phyloP scores from a whole-genome alignment of 1,140 invertebrate species.

The Zaprionus tsacasi region DNA sequence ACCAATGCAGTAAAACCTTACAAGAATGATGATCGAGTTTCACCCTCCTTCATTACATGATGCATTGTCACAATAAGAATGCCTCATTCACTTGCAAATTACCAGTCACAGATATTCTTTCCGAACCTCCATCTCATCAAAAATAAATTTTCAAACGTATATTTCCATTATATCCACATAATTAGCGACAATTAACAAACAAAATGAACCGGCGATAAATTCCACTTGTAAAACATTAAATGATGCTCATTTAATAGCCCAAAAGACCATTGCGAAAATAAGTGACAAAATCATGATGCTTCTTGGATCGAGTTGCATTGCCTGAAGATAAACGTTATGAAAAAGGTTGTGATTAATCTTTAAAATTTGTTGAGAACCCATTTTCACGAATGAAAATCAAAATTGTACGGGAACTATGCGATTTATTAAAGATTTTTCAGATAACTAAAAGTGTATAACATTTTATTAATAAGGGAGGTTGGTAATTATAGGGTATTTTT shows the following conservation, averaged over 20 bases:
- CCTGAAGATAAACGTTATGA: neutral
- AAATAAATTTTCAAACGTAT: neutral
- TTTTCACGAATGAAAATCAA: neutral
- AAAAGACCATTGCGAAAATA: conserved; percentile 1
- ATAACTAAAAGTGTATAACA: neutral
- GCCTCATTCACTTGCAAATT: conserved; percentile 13
- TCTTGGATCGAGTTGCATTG: neutral
- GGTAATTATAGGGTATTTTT: neutral
- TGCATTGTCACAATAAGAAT: neutral
- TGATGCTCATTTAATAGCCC: neutral
- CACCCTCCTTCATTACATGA: neutral
- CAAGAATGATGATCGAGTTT: neutral
- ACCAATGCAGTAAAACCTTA: neutral
- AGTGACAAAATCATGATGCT: neutral
- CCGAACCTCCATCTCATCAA: neutral
- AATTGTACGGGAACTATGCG: neutral
- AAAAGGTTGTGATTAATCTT: neutral
- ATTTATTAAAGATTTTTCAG: neutral
- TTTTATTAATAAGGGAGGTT: neutral
- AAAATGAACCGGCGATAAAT: neutral
- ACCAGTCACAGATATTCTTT: conserved; percentile 1
- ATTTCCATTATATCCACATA: neutral
- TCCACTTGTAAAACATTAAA: neutral
- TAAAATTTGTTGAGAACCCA: neutral
- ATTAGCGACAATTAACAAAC: neutral